These are phyloP conservation scores for Oceanodroma leucorhoa DNA, from an alignment of 2,797 vertebrate genomes.

Conservation along the genomic window DNA sequence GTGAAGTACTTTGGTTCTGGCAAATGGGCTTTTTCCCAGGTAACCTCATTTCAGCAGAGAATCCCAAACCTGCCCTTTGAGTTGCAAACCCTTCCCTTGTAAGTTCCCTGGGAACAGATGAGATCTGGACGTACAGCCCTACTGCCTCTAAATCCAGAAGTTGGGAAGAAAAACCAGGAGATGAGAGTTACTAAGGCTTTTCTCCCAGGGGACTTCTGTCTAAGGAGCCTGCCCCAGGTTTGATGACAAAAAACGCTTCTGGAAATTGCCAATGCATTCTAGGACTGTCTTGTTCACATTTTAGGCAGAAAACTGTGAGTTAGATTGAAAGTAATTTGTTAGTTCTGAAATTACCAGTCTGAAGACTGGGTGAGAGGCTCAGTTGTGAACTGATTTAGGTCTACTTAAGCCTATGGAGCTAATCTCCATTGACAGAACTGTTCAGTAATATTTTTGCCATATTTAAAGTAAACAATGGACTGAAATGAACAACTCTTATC, in stretches of 20 bases:
- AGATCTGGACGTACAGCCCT: not conserved
- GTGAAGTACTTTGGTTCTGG: not conserved
- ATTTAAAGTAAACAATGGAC: slow-evolving; percentile 30
- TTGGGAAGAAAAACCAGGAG: not conserved
- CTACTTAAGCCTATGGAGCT: not conserved
- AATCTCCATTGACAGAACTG: not conserved
- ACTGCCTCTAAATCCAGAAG: not conserved
- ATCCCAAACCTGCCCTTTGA: not conserved
- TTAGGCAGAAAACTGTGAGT: not conserved
- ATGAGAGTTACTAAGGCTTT: not conserved
- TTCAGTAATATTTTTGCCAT: not conserved
- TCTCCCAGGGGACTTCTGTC: not conserved
- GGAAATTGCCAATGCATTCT: not conserved
- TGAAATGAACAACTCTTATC: slow-evolving; percentile 20
- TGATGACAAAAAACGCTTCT: not conserved
- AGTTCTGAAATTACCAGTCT: not conserved
- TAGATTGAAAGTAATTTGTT: not conserved
- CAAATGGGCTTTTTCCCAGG: not conserved
- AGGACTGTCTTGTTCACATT: not conserved
- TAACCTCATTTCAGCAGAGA: not conserved
- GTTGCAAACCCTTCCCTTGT: not conserved
- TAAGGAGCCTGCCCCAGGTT: not conserved
- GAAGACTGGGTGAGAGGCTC: not conserved
- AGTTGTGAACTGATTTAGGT: not conserved
- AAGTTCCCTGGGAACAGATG: not conserved